Base-by-base conservation (phyloP, 2,888 invertebrate species). In the Branchinecta sandiegonensis region DNA sequence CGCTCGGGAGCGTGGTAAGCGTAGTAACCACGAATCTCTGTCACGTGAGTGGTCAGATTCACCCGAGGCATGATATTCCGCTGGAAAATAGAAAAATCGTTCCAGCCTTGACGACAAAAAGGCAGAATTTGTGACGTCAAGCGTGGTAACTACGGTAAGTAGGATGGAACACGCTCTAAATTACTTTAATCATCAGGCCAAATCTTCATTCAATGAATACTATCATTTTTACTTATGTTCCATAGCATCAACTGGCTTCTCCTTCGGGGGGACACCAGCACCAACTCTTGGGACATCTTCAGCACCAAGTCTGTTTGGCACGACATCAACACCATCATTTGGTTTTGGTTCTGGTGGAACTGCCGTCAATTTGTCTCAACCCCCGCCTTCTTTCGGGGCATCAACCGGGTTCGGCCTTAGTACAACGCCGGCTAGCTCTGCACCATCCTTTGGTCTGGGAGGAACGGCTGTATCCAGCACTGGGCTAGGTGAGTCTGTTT, bases 271-370 rank as follows among this genome's bases (percentile, higher is more conserved):
- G 12, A 10, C 63, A 17, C 37, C 37, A 37, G 12, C 63, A 56
- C 9, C 63, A 17, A n/a, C 63, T 17, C 14, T 23, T 56, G 63
- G 63, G 14, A 37, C 37, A 37, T 56, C 63, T 10, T 56, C 63
- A 17, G 63, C 14, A 56, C 63, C n/a, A 56, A 56, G 63, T 56
- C 63, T 56, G 8, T 56, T 56, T 56, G 63, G 63, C 9, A 23
- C 14, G 23, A 56, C 63, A 8, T 56, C 63, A 23, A 23, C 63
- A 8, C 63, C 63, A 17, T 56, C 23, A 56, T 56, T 56, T 56
- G 23, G 63, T 23, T 56, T 56, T 56, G 23, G 63, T 23, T 56
- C 63, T 9, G 23, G 9, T 56, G 23, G 12, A 17, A 56, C 63
- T 23, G 23, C n/a, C 10, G 63, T 10, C 23, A 37, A 37, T 37